phyloP scores from a whole-genome alignment of 2,797 vertebrate genomes.

The Acridotheres tristis region DNA sequence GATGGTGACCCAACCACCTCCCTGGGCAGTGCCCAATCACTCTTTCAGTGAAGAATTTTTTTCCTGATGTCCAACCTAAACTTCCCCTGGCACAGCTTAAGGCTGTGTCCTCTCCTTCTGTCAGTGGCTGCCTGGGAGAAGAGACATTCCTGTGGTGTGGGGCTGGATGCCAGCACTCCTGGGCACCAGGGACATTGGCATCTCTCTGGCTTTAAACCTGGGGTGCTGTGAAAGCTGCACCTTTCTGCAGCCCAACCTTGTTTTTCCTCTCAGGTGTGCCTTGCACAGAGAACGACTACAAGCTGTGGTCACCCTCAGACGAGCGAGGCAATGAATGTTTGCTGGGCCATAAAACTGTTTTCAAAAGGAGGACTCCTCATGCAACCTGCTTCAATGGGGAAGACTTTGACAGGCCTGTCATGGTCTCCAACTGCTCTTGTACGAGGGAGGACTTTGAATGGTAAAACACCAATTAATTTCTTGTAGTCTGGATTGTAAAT shows the following conservation, averaged over 20 bases:
- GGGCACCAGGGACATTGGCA: not conserved
- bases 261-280: slow-evolving; percentile 84
- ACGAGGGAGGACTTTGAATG: slow-evolving; percentile 96
- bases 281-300: slow-evolving; percentile 94
- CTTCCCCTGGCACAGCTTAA: not conserved
- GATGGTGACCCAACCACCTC: not conserved
- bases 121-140: not conserved
- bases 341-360: slow-evolving; percentile 90
- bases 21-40: not conserved
- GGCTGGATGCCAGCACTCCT: not conserved
- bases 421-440: slow-evolving; percentile 94
- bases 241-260: not conserved
- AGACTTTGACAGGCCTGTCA: slow-evolving; percentile 93
- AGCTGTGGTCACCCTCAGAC: slow-evolving; percentile 95
- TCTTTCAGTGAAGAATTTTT: not conserved
- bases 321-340: slow-evolving; percentile 94
- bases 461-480: slow-evolving; percentile 72
- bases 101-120: not conserved
- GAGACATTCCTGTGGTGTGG: accelerated
- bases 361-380: slow-evolving; percentile 91
- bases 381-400: slow-evolving; percentile 97
- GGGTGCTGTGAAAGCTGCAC: not conserved
- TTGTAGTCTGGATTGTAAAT: not conserved
- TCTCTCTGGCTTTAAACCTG: not conserved
- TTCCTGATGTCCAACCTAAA: not conserved